Percentiles rank a stretch among this genome's conserved stretches.
Conservation (phyloP, 2,888 invertebrate genomes). For the Eupelmus urozonus region DNA sequence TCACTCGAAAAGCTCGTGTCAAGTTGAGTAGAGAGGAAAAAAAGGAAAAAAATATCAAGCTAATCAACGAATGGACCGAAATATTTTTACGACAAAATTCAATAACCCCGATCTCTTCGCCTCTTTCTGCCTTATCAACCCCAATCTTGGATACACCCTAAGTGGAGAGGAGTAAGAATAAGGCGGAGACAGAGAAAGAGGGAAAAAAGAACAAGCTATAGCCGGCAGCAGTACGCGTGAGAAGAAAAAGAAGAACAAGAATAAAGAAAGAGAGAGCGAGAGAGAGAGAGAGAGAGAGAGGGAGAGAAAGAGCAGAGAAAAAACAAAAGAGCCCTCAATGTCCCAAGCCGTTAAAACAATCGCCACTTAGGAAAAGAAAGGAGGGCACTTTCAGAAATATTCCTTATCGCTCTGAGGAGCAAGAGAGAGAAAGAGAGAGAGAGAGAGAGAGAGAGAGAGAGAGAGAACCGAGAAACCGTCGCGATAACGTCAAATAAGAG, state of each 20-base stretch:
- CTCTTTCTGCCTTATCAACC: constrained; percentile 27
- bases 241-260: background rate
- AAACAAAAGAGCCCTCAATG: constrained; percentile 54
- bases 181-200: background rate
- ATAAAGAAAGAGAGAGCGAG: constrained; percentile 20
- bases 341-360: constrained; percentile 57
- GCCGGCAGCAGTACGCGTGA: background rate
- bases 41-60: background rate
- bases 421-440: constrained; percentile 41
- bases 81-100: constrained; percentile 47
- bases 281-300: constrained; percentile 25
- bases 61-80: constrained; percentile 19
- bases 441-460: background rate
- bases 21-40: background rate
- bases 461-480: constrained; percentile 38
- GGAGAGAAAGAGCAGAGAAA: constrained; percentile 17
- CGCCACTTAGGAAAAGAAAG: constrained; percentile 54
- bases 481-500: constrained; percentile 46
- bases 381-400: constrained; percentile 54
- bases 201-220: background rate
- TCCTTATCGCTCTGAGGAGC: constrained; percentile 55
- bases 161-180: constrained; percentile 2
- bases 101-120: constrained; percentile 20
- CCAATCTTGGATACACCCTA: constrained; percentile 27
- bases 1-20: too few relatives aligned